Evolutionary conservation across 2,888 invertebrate genomes (phyloP), one percentile per base, ranked within the genome.

Genomic region (Acleris sparsana): DNA sequence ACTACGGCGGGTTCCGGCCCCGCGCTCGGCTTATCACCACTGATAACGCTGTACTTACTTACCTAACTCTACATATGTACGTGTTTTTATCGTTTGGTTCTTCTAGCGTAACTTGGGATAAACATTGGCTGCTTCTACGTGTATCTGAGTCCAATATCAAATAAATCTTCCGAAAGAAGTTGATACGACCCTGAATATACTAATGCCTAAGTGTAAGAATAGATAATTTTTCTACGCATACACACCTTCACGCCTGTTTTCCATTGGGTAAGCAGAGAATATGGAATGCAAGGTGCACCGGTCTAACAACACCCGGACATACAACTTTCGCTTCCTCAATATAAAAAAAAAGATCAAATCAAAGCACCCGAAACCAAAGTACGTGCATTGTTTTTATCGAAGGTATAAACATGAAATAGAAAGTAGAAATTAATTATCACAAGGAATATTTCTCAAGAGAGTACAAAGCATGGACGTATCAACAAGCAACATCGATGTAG

Each of bases 11-110:
- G 78, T 85, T 87, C 88, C 71, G 72, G 71, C 85, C 86, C 84
- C 71, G 71, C 73, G 71, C 73, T 70, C 74, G 77, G 85, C 89
- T 89, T 91, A 91, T 91, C 91, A 84, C 76, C 75, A 72, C 72
- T 84, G 90, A 91, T 91, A 90, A 86, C 85, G 77, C 82, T 13
- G 73, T 29, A 51, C 70, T 58, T 33, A 70, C 67, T 77, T 76
- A 74, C 72, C 74, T 75, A 75, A 57, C 43, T 67, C 48, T 60
- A n/a, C 46, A 51, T 44, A 29, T 60, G 44, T 63, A 58, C 17
- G n/a, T 18, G 17, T 72, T 72, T 72, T 69, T 70, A 70, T 59
- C 58, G 65, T 64, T 61, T 61, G 67, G 69, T 68, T 68, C 73
- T 69, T 77, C 73, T 83, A 83, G 79, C 79, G 80, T 73, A 82